phyloP scores from a whole-genome alignment of 1,140 invertebrate genomes.

The Neelides sp. region DNA sequence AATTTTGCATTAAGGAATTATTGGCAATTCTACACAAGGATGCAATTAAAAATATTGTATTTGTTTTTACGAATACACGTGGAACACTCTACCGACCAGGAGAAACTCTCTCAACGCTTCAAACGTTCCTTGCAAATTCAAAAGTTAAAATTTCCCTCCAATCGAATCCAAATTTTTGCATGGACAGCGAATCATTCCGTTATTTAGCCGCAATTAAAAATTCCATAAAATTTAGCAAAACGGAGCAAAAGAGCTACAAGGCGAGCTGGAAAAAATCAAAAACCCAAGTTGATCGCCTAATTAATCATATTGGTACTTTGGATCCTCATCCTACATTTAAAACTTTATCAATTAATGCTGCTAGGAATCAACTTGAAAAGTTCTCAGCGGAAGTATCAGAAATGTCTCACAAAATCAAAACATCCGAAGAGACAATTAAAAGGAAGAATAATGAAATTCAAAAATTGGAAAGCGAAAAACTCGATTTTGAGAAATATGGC shows the following conservation, averaged over 20 bases:
- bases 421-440: not conserved
- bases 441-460: not conserved
- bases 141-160: slow-evolving; percentile 7
- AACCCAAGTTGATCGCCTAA: not conserved
- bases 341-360: slow-evolving; percentile 18
- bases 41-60: slow-evolving; percentile 31
- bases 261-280: slow-evolving; percentile 9
- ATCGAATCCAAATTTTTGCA: slow-evolving; percentile 11
- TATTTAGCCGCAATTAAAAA: slow-evolving; percentile 17
- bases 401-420: not conserved
- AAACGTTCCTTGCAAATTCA: slow-evolving; percentile 9
- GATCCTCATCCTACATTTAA: slow-evolving; percentile 11
- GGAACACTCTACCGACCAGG: slow-evolving; percentile 27
- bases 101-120: slow-evolving; percentile 14
- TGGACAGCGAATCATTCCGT: slow-evolving; percentile 26
- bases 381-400: slow-evolving; percentile 9
- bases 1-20: slow-evolving; percentile 32
- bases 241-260: not conserved
- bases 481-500: no score
- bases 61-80: slow-evolving; percentile 29
- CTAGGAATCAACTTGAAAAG: slow-evolving; percentile 3
- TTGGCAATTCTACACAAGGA: slow-evolving; percentile 29
- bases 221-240: not conserved
- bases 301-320: not conserved
- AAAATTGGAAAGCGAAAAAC: no score